These are phyloP conservation scores for Drosophila navojoa DNA, from an alignment of 1,140 invertebrate genomes.

Conservation along the genomic window DNA sequence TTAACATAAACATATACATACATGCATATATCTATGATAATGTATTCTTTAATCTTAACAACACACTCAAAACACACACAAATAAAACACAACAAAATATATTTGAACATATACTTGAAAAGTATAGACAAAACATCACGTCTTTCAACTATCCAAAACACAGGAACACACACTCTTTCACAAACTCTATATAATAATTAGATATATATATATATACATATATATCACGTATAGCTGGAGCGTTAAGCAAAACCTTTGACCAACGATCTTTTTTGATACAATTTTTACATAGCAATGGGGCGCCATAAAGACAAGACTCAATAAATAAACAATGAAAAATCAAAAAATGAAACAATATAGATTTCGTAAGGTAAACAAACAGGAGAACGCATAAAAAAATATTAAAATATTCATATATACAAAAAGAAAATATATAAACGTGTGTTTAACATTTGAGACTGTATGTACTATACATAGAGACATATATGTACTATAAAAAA, in stretches of 20 bases:
- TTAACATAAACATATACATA: constrained; percentile 30
- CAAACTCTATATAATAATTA: constrained; percentile 28
- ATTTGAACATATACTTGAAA: constrained; percentile 50
- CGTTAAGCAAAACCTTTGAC: constrained; percentile 47
- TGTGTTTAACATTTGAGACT: constrained; percentile 51
- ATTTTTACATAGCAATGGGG: constrained; percentile 54
- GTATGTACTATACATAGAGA: constrained; percentile 42
- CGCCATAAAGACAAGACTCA: constrained; percentile 28
- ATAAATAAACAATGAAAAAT: constrained; percentile 25
- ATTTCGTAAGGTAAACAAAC: constrained; percentile 36
- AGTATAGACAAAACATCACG: constrained; percentile 42
- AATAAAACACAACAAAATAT: constrained; percentile 45
- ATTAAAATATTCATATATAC: neutral
- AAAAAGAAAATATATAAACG: constrained; percentile 22
- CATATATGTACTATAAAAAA: constrained; percentile 25
- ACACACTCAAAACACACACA: constrained; percentile 20
- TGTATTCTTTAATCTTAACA: constrained; percentile 66
- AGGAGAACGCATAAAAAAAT: constrained; percentile 21
- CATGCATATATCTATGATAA: constrained; percentile 37
- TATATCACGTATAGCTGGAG: constrained; percentile 50
- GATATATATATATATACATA: constrained; percentile 33
- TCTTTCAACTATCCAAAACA: constrained; percentile 41
- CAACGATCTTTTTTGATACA: constrained; percentile 72
- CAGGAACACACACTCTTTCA: constrained; percentile 33
- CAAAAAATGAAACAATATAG: constrained; percentile 45